Conservation (phyloP, 2,797 vertebrate genomes). For the Melanotaenia boesemani region DNA sequence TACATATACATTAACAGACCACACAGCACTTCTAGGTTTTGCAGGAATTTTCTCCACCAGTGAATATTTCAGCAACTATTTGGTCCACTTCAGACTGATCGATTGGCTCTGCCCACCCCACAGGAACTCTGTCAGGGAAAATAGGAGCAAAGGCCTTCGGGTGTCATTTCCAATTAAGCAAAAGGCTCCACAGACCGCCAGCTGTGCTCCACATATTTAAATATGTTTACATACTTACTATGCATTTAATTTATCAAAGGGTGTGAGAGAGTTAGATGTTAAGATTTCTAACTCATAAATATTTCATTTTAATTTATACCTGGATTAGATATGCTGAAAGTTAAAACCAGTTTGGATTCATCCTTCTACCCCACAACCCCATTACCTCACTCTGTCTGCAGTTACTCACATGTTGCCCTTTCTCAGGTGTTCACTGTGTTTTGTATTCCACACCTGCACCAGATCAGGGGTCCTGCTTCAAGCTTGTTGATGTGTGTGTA, state of each 20-base stretch:
- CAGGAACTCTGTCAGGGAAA: constrained; percentile 36
- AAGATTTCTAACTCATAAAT: constrained; percentile 30
- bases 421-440: constrained; percentile 34
- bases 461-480: constrained; percentile 40
- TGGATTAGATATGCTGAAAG: constrained; percentile 8
- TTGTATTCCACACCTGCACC: constrained; percentile 53
- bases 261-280: constrained; percentile 1
- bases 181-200: background rate
- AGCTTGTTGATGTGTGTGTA: constrained; percentile 48
- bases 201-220: constrained; percentile 28
- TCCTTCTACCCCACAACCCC: background rate
- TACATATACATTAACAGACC: constrained; percentile 8
- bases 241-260: constrained; percentile 16
- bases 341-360: constrained; percentile 1
- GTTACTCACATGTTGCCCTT: background rate
- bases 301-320: constrained; percentile 10
- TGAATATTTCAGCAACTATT: constrained; percentile 29
- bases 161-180: constrained; percentile 29
- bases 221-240: constrained; percentile 49
- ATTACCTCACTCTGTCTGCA: constrained; percentile 15
- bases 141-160: constrained; percentile 30
- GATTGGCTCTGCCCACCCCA: constrained; percentile 54
- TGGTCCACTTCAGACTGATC: constrained; percentile 35
- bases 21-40: constrained; percentile 1
- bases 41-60: constrained; percentile 25